Base-by-base conservation (phyloP, 2,888 invertebrate genomes). In the Tetropium fuscum region DNA sequence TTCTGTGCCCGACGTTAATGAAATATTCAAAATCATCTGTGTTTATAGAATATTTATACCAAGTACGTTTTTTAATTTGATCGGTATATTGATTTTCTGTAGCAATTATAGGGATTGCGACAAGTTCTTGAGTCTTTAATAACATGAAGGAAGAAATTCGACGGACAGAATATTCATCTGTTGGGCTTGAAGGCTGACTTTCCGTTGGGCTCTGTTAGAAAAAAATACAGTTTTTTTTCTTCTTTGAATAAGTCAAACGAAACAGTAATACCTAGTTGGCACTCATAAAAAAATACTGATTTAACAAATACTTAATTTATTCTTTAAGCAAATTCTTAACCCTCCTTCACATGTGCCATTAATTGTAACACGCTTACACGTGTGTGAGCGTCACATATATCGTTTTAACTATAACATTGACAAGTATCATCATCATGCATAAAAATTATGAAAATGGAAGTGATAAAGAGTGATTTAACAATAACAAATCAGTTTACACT, bases 1-100 rank as follows among this genome's bases (percentile, higher is more conserved):
- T 85, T 45, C 87, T 79, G 67, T 87, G 87, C 22, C 87, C 86
- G 27, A 90, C 84, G 61, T 86, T 84, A 1, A 89, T 83, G 16
- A 78, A 83, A 72, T 83, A 88, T 53, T 85, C 82, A 6, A 78
- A 78, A 41, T 80, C 75, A 58, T 83, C 82, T 59, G 87, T 73
- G 43, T 76, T 72, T 63, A 86, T 83, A 32, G 84, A 84, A 75
- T 90, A 90, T 71, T 86, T 86, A 78, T 86, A 88, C 90, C 89
- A 89, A 67, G 83, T 84, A 64, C 84, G 83, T 25, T 83, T 82
- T 58, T 77, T 70, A 18, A 83, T 80, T 68, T 81, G 82, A 61
- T 82, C 80, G 47, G 19, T 25, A 43, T 55, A 56, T 54, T 48
- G 49, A 44, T 58, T 44, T 47, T 60, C 53, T n/a, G 54, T 41